Evolutionary conservation across 1,140 invertebrate species (phyloP), one percentile per base, ranked within the genome.

Genomic region (Lanistes nyassanus): DNA sequence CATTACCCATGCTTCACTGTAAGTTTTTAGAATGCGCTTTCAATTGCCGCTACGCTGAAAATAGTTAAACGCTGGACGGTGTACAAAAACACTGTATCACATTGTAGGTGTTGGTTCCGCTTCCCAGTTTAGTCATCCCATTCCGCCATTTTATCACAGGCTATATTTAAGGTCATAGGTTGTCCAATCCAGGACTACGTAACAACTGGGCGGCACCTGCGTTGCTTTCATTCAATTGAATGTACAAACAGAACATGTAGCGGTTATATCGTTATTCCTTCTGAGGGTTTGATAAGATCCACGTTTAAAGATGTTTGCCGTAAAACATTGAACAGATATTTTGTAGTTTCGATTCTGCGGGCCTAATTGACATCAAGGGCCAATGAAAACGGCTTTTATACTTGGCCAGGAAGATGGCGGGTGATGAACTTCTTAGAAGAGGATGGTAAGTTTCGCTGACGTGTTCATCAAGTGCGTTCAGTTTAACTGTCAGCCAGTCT

Each of bases 371-470:
- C 23, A 42, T n/a, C 23, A 37, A 42, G 11, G 34, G 60, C 66
- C 75, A 69, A 76, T 76, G 53, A 68, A 65, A 71, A 31, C 9
- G 56, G 36, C 42, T 21, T 19, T 78, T 62, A 55, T 51, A 55
- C 23, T 23, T 37, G n/a, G 69, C 62, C 73, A 76, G 56, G 53
- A 83, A 81, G 72, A 83, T 83, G 81, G 82, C 81, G 75, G 79
- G 67, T 74, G 77, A 73, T 67, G 81, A 79, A 66, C 70, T 83
- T 71, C 58, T 51, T 31, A 75, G 77, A 70, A 69, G 66, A 31
- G 82, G 82, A 58, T 83, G 82, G 82, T 83, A 79, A 42, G 79
- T 78, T 36, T 77, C 16, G 23, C 29, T 31, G 56, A 60, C 56
- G 56, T 60, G 56, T 60, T 26, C 56, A 60, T 60, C n/a, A 60